These are phyloP conservation scores for Knipowitschia caucasica DNA, from an alignment of 2,797 vertebrate species.

Conservation along the genomic window DNA sequence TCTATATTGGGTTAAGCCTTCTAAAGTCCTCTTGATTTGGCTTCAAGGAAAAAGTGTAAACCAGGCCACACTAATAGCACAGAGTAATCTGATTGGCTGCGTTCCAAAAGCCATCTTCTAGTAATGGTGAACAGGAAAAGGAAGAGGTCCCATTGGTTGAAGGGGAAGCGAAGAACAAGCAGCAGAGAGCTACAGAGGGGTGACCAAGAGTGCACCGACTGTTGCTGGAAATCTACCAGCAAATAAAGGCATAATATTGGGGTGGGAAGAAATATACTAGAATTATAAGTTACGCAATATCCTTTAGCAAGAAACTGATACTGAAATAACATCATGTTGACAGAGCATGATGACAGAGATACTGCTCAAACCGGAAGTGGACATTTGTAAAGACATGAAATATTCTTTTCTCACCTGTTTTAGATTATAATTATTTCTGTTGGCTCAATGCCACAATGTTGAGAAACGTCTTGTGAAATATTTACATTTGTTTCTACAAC, in stretches of 20 bases:
- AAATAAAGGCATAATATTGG: neutral
- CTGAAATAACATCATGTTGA: neutral
- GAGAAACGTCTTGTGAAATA: no score
- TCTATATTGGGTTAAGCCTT: constrained; percentile 1
- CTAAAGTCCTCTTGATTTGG: constrained; percentile 19
- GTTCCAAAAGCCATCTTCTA: constrained; percentile 80
- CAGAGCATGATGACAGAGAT: neutral
- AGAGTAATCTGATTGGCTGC: constrained; percentile 81
- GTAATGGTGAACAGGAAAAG: constrained; percentile 87
- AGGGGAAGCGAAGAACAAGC: constrained; percentile 84
- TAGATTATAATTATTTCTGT: no score
- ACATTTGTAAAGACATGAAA: no score
- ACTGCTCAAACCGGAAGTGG: no score
- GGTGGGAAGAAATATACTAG: neutral
- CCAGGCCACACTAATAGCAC: constrained; percentile 66
- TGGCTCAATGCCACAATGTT: no score
- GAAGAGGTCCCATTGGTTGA: constrained; percentile 86
- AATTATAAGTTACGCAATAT: neutral
- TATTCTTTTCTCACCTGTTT: no score
- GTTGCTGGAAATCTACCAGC: neutral
- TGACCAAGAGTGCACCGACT: constrained; percentile 9
- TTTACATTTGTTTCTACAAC: no score
- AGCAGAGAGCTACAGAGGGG: constrained; percentile 24
- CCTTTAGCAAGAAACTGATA: constrained; percentile 1
- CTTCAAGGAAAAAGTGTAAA: constrained; percentile 34